Percentiles rank a stretch among this genome's conserved stretches.
Evolutionary conservation across 2,888 invertebrate species (phyloP).

Genomic region (Eupithecia vulgata): DNA sequence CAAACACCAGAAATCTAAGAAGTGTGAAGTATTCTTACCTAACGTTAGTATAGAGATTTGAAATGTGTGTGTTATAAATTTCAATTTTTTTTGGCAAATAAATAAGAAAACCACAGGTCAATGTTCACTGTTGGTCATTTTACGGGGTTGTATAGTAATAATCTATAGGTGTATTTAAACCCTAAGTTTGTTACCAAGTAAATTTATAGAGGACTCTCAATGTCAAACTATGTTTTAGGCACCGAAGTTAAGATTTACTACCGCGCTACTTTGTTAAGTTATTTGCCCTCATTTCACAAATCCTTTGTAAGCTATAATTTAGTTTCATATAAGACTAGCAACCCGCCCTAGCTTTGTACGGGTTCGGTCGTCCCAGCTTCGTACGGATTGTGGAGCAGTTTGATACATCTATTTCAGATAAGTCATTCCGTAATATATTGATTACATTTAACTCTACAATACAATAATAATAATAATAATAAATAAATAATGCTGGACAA

Average conservation of each 20-base stretch:
- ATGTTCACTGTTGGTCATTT: not conserved
- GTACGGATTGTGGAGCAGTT: not conserved
- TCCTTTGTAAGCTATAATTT: slow-evolving; percentile 10
- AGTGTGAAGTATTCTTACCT: too few species aligned
- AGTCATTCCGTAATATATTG: not conserved
- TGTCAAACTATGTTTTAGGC: slow-evolving; percentile 41
- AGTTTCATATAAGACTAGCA: not conserved
- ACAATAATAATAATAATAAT: too few species aligned
- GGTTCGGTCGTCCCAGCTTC: not conserved
- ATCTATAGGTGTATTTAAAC: not conserved
- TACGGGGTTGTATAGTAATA: not conserved
- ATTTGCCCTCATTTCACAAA: slow-evolving; percentile 19
- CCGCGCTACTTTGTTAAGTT: slow-evolving; percentile 27
- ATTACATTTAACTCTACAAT: too few species aligned
- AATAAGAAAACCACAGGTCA: not conserved
- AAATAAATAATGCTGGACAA: too few species aligned
- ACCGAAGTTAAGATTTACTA: slow-evolving; percentile 43
- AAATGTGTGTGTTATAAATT: not conserved
- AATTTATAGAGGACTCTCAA: slow-evolving; percentile 39
- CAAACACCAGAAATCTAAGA: too few species aligned
- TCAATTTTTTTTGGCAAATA: not conserved
- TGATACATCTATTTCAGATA: not conserved
- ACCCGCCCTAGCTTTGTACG: not conserved
- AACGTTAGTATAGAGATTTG: not conserved
- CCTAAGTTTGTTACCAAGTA: slow-evolving; percentile 31